Percentiles rank a stretch among this genome's conserved stretches.
Evolutionary conservation across 2,113 vertebrate species (phyloP).

Genomic region (Pseudorhombus dupliciocellatus): DNA sequence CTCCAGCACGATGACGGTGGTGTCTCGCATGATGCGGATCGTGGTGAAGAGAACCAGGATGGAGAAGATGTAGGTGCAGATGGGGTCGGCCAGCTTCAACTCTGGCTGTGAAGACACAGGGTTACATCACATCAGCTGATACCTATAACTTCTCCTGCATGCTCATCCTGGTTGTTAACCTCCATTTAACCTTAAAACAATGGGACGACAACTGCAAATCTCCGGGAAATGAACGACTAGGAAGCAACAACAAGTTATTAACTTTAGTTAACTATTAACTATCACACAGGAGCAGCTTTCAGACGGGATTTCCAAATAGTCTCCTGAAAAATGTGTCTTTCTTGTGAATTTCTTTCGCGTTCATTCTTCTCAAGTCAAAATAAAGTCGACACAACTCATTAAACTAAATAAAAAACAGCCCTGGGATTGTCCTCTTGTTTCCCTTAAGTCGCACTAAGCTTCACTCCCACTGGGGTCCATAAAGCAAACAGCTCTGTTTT

Average conservation of each 20-base stretch:
- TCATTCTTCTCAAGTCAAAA: no score
- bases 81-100: constrained; percentile 96
- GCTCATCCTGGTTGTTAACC: not conserved
- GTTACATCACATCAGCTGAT: constrained; percentile 3
- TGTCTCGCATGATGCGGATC: constrained; percentile 91
- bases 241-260: not conserved
- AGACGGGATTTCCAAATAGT: not conserved
- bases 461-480: no score
- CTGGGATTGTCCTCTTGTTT: no score
- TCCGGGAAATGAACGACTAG: not conserved
- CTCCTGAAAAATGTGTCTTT: no score
- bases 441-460: no score
- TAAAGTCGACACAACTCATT: no score
- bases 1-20: constrained; percentile 91
- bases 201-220: not conserved
- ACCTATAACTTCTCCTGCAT: not conserved
- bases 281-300: not conserved
- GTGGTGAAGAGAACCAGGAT: constrained; percentile 94
- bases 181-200: not conserved
- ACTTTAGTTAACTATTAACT: not conserved
- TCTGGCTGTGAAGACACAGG: constrained; percentile 85
- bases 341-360: no score
- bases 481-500: no score
- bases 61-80: constrained; percentile 97
- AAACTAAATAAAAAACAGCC: no score